Conservation (phyloP, 2,797 vertebrate genomes). For the Pseudopleuronectes americanus region DNA sequence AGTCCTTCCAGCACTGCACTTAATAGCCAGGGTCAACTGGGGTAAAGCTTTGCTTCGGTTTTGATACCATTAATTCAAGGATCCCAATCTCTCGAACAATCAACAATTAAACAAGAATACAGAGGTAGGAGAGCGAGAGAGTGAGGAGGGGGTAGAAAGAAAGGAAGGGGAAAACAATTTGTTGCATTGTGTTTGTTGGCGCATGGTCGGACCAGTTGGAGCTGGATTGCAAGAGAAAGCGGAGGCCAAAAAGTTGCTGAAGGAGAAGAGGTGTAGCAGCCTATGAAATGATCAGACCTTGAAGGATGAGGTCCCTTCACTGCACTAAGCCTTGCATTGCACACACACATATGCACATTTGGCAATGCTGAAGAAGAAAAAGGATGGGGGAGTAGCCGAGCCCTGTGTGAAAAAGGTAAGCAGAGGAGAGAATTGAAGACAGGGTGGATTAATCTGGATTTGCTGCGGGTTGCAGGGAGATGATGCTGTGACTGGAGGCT, state of each 20-base stretch:
- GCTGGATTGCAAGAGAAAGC: constrained; percentile 59
- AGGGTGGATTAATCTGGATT: constrained; percentile 7
- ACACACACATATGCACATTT: constrained; percentile 17
- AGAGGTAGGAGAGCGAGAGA: constrained; percentile 29
- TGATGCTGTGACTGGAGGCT: constrained; percentile 18
- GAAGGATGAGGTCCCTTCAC: constrained; percentile 15
- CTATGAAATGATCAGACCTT: constrained; percentile 46
- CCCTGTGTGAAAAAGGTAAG: constrained; percentile 85
- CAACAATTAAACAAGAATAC: constrained; percentile 70
- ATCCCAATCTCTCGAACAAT: constrained; percentile 68
- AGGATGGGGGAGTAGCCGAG: constrained; percentile 76
- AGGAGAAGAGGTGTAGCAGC: constrained; percentile 28
- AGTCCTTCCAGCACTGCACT: not conserved
- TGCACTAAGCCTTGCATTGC: constrained; percentile 10
- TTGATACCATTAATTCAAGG: constrained; percentile 22
- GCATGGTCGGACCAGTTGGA: constrained; percentile 64
- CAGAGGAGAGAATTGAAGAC: not conserved
- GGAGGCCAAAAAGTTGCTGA: constrained; percentile 34
- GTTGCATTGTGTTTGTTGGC: constrained; percentile 72
- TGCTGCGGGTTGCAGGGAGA: constrained; percentile 2
- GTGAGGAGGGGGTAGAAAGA: not conserved
- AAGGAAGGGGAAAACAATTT: constrained; percentile 69
- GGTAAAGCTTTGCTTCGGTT: constrained; percentile 32
- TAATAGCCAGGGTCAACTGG: constrained; percentile 22
- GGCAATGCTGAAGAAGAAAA: constrained; percentile 82